Conservation (phyloP, 2,888 invertebrate species). For the Nephrotoma guestfalica region DNA sequence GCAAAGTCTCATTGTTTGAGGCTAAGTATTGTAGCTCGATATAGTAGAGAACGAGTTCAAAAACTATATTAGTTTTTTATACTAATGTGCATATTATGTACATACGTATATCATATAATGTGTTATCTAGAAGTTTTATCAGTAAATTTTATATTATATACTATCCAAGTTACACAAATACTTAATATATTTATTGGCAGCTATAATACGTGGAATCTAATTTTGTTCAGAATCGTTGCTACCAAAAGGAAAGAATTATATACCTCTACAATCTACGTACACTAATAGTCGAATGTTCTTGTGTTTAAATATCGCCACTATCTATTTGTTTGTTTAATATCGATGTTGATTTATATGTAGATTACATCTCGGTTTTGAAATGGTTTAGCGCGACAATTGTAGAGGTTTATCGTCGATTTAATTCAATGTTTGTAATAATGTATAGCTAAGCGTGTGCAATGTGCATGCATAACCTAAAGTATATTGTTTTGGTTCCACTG, state of each 20-base stretch:
- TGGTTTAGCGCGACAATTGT: neutral
- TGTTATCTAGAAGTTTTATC: neutral
- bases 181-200: neutral
- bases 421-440: too few relatives aligned
- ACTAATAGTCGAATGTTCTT: neutral
- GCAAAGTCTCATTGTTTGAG: neutral
- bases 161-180: neutral
- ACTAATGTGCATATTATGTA: neutral
- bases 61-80: neutral
- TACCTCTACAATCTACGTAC: neutral
- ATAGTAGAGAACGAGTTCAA: neutral
- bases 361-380: neutral
- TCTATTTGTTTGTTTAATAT: neutral
- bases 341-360: neutral
- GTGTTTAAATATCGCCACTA: neutral
- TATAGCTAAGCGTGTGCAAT: too few relatives aligned
- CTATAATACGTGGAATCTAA: neutral
- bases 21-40: neutral
- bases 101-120: neutral
- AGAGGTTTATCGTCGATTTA: neutral
- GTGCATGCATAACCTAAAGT: too few relatives aligned
- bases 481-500: neutral
- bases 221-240: neutral
- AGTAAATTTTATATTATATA: neutral
- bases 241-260: neutral